Evolutionary conservation across 2,888 invertebrate species (phyloP), one percentile per base, ranked within the genome.

Genomic region (Parthenolecanium corni): DNA sequence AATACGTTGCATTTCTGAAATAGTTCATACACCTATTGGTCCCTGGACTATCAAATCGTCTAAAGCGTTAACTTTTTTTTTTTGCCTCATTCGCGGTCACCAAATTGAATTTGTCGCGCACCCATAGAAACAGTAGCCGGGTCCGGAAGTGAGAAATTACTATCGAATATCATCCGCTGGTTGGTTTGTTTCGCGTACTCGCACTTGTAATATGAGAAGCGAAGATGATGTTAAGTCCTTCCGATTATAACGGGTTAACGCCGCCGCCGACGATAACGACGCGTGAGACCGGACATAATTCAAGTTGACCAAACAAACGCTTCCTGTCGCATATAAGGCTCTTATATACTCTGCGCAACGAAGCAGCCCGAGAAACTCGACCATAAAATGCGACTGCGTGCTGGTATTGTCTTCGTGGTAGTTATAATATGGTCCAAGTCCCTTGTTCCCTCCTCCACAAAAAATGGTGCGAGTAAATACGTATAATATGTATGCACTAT

Each of bases 291-390:
- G 57, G 57, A 57, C 57, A 57, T 57, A 57, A 57, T 44, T n/a
- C n/a, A 57, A 57, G 57, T 57, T 57, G 57, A 57, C 57, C 57
- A 57, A 57, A 57, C 57, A 57, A 57, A 57, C 46, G 57, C 57
- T 57, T 57, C 57, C 57, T 57, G 57, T 42, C 40, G 42, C 38
- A 25, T 44, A 38, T 42, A 38, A 57, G 57, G 44, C 57, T 25
- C n/a, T 38, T 23, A 40, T 11, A n/a, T n/a, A n/a, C n/a, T n/a
- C 54, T 54, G 36, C 54, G 42, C 40, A 54, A 42, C 40, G 38
- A 54, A 54, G n/a, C n/a, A n/a, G n/a, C 54, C 36, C 31, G 54
- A 54, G 38, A 52, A 54, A 54, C 38, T 54, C 40, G 40, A 23
- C 46, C 24, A n/a, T n/a, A n/a, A n/a, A n/a, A n/a, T n/a, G n/a